Base-by-base conservation (phyloP, 2,888 invertebrate species). In the Leptopilina myrica region DNA sequence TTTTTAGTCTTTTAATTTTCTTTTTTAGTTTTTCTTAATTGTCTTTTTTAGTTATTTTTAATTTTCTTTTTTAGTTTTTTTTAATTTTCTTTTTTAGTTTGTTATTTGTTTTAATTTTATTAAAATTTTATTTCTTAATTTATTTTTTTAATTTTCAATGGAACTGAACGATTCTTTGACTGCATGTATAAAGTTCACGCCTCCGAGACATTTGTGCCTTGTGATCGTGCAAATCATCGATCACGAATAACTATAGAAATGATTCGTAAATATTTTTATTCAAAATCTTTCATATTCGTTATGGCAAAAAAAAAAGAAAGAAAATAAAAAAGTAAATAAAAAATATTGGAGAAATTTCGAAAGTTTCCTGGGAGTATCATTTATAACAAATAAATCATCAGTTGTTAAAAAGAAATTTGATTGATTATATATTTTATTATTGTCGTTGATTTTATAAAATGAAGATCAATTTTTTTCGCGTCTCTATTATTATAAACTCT, bases 191-290 rank as follows among this genome's bases (percentile, higher is more conserved):
- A 46, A 46, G 49, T 69, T 69, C 49, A 69, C 69, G 46, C 69
- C 69, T 69, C 12, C 20, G 26, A 26, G 69, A 4, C 14, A 69
- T 12, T 69, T 49, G 15, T 59, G n/a, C 20, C 20, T 15, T 6
- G 14, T 43, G n/a, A 73, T 4, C 56, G 14, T 73, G 33, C n/a
- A 67, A 67, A 67, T 67, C 56, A 73, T 73, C 56, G 73, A 53
- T 40, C 56, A 56, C 53, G 69, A 12, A 7, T 20, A 11, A 49
- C 49, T 46, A 46, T 46, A 43, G 8, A 69, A 26, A 20, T 56
- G 33, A 73, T 56, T 73, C n/a, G 33, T 7, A 33, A 73, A 73
- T 73, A 62, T 62, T 62, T 73, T 26, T 26, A 49, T 46, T 53
- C 0, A 20, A 14, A 49, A 49, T 67, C 8, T 4, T 5, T 12